Evolutionary conservation across 1,140 invertebrate species (phyloP), one percentile per base, ranked within the genome.

Genomic region (Drosophila trapezifrons): DNA sequence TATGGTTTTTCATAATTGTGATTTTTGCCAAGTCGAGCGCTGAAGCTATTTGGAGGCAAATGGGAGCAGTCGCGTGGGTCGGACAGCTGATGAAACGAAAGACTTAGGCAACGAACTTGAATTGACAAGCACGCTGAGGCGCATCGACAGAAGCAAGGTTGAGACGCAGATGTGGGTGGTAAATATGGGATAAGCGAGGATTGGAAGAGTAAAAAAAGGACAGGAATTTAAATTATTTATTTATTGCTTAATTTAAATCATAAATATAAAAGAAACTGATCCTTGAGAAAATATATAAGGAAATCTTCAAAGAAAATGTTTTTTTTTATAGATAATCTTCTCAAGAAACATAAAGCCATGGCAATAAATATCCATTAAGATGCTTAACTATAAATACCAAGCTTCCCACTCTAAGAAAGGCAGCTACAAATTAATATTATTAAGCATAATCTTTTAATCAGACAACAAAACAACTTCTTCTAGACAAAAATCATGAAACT

Each of bases 71-170:
- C 38, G 78, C 75, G 82, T 82, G 69, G 83, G 70, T 40, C n/a
- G 45, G 12, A 4, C 56, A 7, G 18, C 27, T 43, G 8, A 35
- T 43, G 62, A 81, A 81, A 74, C 65, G 75, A 90, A 90, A 86
- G 85, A 90, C 85, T 90, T 82, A 76, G 63, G 67, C 81, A 90
- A 72, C 85, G 86, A 90, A 90, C 85, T 84, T 79, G 78, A 71
- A 15, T 47, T 57, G 45, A 51, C 32, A 58, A 27, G 13, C 32
- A 20, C 4, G 12, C 27, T 37, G 9, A 62, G 22, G 22, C 22
- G 58, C 52, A 37, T 49, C 37, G 42, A 42, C 40, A 20, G 35
- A 18, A 47, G 57, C 43, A 32, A 66, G 38, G 37, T 17, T 45
- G 49, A 0, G 13, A 32, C 5, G 29, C 20, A 43, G 43, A 58